Conservation (phyloP, 2,113 vertebrate species). For the Andinoacara biseriatus region DNA sequence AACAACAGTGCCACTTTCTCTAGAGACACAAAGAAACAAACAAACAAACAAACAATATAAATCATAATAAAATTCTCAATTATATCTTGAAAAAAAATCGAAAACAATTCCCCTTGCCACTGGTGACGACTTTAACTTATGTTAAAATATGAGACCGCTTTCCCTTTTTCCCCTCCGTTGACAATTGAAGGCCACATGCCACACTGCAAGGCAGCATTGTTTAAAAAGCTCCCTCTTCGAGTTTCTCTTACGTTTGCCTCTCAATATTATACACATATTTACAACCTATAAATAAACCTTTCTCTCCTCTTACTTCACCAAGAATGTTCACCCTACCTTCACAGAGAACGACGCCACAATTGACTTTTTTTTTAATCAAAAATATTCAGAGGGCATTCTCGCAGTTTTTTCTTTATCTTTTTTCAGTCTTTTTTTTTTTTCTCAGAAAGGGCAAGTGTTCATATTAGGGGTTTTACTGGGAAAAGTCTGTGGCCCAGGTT, state of each 20-base stretch:
- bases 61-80: conserved; percentile 75
- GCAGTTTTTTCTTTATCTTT: conserved; percentile 7
- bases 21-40: conserved; percentile 53
- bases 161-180: background rate
- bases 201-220: conserved; percentile 44
- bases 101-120: conserved; percentile 35
- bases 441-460: conserved; percentile 91
- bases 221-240: conserved; percentile 25
- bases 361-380: conserved; percentile 50
- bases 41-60: conserved; percentile 65
- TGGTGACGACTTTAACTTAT: conserved; percentile 66
- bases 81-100: conserved; percentile 54
- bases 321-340: conserved; percentile 85
- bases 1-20: conserved; percentile 80
- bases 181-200: conserved; percentile 43
- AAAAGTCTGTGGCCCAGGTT: conserved; percentile 83
- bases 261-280: conserved; percentile 80
- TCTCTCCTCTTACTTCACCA: conserved; percentile 68
- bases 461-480: conserved; percentile 88
- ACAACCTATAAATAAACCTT: conserved; percentile 85
- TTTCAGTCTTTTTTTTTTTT: background rate
- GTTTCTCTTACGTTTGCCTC: conserved; percentile 31
- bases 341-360: conserved; percentile 74
- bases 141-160: conserved; percentile 63
- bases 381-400: conserved; percentile 38